Evolutionary conservation across 2,888 invertebrate genomes (phyloP).

Genomic region (Agrilus cyanescens): DNA sequence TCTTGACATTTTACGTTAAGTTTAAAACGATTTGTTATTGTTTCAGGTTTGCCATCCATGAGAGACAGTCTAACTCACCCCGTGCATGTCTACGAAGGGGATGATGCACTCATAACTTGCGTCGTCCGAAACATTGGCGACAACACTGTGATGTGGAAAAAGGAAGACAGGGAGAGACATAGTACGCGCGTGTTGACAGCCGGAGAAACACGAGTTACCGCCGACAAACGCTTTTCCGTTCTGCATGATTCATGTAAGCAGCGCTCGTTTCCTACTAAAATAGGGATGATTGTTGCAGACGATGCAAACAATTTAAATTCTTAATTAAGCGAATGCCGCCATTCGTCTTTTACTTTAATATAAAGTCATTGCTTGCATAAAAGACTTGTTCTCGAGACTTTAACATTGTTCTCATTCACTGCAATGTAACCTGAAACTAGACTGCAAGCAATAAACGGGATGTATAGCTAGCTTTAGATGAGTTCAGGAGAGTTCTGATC

Average conservation of each 20-base stretch:
- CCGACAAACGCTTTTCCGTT: conserved; percentile 59
- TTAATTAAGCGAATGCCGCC: too few species aligned
- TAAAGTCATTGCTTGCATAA: too few species aligned
- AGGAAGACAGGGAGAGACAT: conserved; percentile 48
- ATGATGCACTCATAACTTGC: conserved; percentile 71
- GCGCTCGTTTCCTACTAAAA: too few species aligned
- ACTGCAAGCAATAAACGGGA: too few species aligned
- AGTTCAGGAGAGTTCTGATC: too few species aligned
- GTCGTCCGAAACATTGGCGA: conserved; percentile 60
- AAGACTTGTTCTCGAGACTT: too few species aligned
- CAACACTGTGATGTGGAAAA: conserved; percentile 66
- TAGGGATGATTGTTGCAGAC: neutral
- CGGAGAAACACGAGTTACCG: conserved; percentile 60
- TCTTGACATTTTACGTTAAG: conserved; percentile 3
- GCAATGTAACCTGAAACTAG: too few species aligned
- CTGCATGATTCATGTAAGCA: conserved; percentile 66
- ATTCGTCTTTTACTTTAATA: too few species aligned
- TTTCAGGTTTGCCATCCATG: conserved; percentile 37
- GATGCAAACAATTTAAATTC: too few species aligned
- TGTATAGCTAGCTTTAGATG: too few species aligned
- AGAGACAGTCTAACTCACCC: conserved; percentile 39
- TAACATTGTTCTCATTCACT: too few species aligned
- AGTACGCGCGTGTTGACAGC: conserved; percentile 55
- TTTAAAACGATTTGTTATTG: conserved; percentile 5
- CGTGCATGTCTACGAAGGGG: conserved; percentile 52